Evolutionary conservation across 2,888 invertebrate genomes (phyloP), one percentile per base, ranked within the genome.

Genomic region (Aquatica leii): DNA sequence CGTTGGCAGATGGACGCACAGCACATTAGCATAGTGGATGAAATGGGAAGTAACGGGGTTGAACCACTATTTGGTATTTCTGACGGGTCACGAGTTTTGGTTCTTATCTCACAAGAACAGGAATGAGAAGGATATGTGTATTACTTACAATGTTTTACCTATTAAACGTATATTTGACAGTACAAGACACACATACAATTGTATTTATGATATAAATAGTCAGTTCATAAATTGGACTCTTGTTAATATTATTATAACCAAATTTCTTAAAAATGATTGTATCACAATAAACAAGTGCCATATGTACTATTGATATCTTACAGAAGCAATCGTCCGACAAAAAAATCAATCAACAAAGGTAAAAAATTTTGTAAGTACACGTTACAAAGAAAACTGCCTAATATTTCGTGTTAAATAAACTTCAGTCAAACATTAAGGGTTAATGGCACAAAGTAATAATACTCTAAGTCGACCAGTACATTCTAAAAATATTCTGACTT

Each of bases 201-300:
- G 71, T 73, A 74, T 71, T 67, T 71, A 75, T 34, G 72, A 73
- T 76, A 76, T 76, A 76, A 76, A 74, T 73, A 73, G 63, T 77
- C 75, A 77, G 76, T 76, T 77, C 76, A 71, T 76, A 74, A 70
- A 70, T 74, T 75, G 74, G 75, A 75, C 74, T 76, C 74, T 71
- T 66, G 71, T 72, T 46, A 46, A 46, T 18, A 46, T 59, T 18
- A 46, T 59, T 64, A 64, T 59, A 49, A 62, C 62, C 54, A 68
- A 64, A 66, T 59, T 70, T 71, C 73, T 72, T 73, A 75, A 69
- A 1, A 74, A 73, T 77, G 73, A 74, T 71, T 72, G 73, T 78
- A 78, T 78, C 78, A 78, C 78, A 78, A 77, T 76, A 76, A 72
- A 71, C 72, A 75, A 75, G 78, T 77, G 76, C 78, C 77, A 76